Percentiles rank a stretch among this genome's conserved stretches.
These are phyloP conservation scores for Zenarchopterus dispar DNA, from an alignment of 2,797 vertebrate genomes.

Conservation along the genomic window DNA sequence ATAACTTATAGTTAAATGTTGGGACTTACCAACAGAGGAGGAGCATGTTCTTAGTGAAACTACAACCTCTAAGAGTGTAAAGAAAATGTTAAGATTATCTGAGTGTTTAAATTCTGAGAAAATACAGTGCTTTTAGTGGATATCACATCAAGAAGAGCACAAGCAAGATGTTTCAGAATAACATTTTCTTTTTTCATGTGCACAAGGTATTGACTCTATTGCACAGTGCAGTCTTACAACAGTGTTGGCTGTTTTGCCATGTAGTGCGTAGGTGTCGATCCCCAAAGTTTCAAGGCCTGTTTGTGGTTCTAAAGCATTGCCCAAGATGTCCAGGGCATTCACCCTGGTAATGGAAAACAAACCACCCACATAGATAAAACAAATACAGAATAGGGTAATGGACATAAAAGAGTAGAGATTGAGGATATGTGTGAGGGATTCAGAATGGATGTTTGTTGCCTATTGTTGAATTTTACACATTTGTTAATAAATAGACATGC, in stretches of 20 bases:
- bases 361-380: constrained; percentile 58
- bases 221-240: neutral
- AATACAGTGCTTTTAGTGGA: neutral
- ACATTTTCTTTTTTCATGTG: neutral
- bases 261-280: constrained; percentile 51
- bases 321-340: constrained; percentile 64
- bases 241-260: constrained; percentile 1
- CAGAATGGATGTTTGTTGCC: neutral
- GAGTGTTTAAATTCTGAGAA: neutral
- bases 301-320: constrained; percentile 66
- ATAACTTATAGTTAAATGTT: constrained; percentile 9
- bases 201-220: neutral
- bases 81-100: neutral
- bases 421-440: neutral
- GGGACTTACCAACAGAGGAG: neutral
- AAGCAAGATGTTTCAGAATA: neutral
- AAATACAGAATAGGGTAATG: neutral
- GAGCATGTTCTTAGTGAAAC: neutral
- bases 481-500: neutral
- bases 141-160: neutral
- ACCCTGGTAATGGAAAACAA: constrained; percentile 47
- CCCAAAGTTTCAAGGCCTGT: constrained; percentile 73
- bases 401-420: neutral
- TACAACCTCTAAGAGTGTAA: too few species aligned
- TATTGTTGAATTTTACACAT: neutral